Percentiles rank a stretch among this genome's conserved stretches.
These are phyloP conservation scores for Trididemnum miniatum DNA, from an alignment of 23 tunicate species.

Conservation along the genomic window DNA sequence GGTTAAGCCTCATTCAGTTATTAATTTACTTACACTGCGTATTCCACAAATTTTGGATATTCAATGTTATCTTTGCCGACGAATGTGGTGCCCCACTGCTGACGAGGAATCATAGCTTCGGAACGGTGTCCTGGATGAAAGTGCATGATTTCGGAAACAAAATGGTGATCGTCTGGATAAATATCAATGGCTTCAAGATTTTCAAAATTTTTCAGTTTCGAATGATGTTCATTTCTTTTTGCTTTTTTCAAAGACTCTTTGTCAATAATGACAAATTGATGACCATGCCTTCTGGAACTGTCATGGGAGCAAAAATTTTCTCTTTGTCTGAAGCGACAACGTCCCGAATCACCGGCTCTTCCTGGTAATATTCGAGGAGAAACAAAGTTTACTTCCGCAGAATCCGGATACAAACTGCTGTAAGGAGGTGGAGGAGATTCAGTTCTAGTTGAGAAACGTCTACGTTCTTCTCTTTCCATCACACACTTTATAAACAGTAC, in stretches of 20 bases:
- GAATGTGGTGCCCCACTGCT: not conserved
- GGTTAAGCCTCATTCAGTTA: too few species aligned
- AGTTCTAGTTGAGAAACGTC: not conserved
- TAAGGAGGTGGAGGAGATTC: not conserved
- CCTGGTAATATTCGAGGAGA: too few species aligned
- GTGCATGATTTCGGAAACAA: not conserved
- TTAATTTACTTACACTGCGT: not conserved
- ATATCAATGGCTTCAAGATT: not conserved
- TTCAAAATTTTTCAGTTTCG: too few species aligned
- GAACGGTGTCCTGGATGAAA: not conserved
- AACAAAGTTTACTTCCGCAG: not conserved
- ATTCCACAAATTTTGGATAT: not conserved
- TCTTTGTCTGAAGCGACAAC: not conserved
- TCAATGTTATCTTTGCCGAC: not conserved
- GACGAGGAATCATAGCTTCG: not conserved
- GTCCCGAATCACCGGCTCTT: too few species aligned
- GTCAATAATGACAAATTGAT: not conserved
- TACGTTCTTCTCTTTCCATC: too few species aligned
- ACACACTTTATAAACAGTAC: not conserved
- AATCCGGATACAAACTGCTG: constrained; percentile 1
- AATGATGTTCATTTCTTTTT: not conserved
- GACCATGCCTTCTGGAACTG: not conserved
- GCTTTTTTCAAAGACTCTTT: not conserved
- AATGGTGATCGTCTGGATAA: not conserved
- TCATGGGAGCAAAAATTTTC: not conserved